These are phyloP conservation scores for Venturia canescens DNA, from an alignment of 1,140 invertebrate genomes.

Conservation along the genomic window DNA sequence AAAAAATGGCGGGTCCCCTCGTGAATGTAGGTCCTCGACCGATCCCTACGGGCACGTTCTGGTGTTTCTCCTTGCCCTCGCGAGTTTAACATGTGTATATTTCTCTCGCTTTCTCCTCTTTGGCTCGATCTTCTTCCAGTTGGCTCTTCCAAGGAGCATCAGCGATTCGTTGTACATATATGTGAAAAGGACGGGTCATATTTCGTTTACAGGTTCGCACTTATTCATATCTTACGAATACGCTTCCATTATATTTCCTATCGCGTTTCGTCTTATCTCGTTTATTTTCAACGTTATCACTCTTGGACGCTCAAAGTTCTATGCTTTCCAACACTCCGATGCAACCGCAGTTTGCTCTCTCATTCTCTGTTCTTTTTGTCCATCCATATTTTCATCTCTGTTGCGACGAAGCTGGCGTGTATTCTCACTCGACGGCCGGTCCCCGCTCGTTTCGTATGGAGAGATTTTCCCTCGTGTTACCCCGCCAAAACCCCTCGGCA, in stretches of 20 bases:
- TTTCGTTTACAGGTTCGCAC: background rate
- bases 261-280: conserved; percentile 30
- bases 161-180: conserved; percentile 37
- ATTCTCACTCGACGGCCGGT: conserved; percentile 40
- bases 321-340: background rate
- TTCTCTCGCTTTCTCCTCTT: conserved; percentile 38
- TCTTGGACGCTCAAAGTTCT: conserved; percentile 44
- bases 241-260: conserved; percentile 36
- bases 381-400: conserved; percentile 5
- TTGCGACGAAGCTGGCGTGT: conserved; percentile 18
- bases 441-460: conserved; percentile 29
- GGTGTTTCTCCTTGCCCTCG: conserved; percentile 7
- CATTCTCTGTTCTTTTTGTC: conserved; percentile 24
- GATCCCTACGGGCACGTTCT: conserved; percentile 56
- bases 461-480: conserved; percentile 33
- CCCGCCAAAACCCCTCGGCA: conserved; percentile 35
- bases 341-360: conserved; percentile 26
- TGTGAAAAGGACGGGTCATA: conserved; percentile 50
- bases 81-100: background rate
- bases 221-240: conserved; percentile 16
- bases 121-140: conserved; percentile 30
- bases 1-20: conserved; percentile 72
- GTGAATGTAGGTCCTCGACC: conserved; percentile 77
- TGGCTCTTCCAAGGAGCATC: conserved; percentile 56
- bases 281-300: conserved; percentile 25